Evolutionary conservation across 2,888 invertebrate genomes (phyloP), one percentile per base, ranked within the genome.

Genomic region (Gymnoscelis rufifasciata): DNA sequence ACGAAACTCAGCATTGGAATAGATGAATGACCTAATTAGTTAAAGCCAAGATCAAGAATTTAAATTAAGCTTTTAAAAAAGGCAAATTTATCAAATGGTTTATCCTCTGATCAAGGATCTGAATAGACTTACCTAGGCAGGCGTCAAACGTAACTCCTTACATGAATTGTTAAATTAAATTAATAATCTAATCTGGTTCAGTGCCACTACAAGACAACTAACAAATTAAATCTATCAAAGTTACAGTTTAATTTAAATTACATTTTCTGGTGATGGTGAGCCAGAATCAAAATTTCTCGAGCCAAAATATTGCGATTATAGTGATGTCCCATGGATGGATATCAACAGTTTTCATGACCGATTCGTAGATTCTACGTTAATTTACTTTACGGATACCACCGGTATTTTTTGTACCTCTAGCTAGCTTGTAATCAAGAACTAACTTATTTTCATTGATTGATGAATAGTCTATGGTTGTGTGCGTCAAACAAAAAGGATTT

Each of bases 291-390:
- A 11, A 11, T 2, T 15, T 15, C 10, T 10, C 3, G 19, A 10
- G 10, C 26, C 26, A 35, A 33, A 35, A 23, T 19, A 35, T 33
- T 33, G 15, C 31, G n/a, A 33, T 6, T 33, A 6, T 33, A 33
- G 31, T 33, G 31, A 33, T 15, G 31, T n/a, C n/a, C n/a, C n/a
- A n/a, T n/a, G n/a, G n/a, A n/a, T n/a, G n/a, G n/a, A n/a, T n/a
- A n/a, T n/a, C n/a, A n/a, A n/a, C n/a, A n/a, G n/a, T n/a, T n/a
- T n/a, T n/a, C n/a, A n/a, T n/a, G n/a, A n/a, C n/a, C n/a, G n/a
- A n/a, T n/a, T 29, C 7, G 29, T 12, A 7, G 0, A 29, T 12
- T 29, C 12, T 7, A 29, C 12, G 7, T 3, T 3, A 12, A 0
- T 12, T 12, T 11, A 8, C 3, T 8, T 19, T 26, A 6, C 15